Base-by-base conservation (phyloP, 2,797 vertebrate genomes). In the Stomatorhinus walkeri region DNA sequence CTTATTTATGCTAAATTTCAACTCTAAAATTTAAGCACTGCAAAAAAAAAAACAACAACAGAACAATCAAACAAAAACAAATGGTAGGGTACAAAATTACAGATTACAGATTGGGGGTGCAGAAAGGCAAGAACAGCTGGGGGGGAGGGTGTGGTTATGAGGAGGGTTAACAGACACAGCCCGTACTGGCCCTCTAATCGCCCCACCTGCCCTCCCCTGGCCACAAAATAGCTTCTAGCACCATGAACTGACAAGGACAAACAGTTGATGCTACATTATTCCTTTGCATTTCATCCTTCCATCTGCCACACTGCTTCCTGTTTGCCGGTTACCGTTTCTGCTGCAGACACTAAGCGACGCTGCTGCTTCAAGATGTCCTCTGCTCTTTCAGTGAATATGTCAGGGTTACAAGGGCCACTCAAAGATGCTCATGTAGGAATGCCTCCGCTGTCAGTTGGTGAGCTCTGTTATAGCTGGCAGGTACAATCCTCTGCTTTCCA, bases 191-290 rank as follows among this genome's bases (percentile, higher is more conserved):
- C 61, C 24, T 12, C 19, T 83, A 7, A 6, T 19, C 40, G 19
- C 7, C 19, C 19, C 79, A 9, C 40, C 32, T 43, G 43, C 79
- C n/a, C 79, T 22, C 12, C 79, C 52, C 52, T 1, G 14, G 52
- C 52, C 16, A 22, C 59, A 24, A 64, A 24, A 64, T 64, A 9
- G 59, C 8, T 24, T 64, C 59, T 10, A 12, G 9, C 61, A 24
- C 22, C 24, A 28, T 10, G 2, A 64, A 68, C 22, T 10, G 10
- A 3, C 10, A 12, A 12, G 10, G 61, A 68, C 24, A 28, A 28
- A 68, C 10, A 68, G 24, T 90, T 16, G 85, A 89, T 64, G 87
- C 52, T n/a, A 68, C 83, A 59, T 36, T 48, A 64, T 64, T 22
- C 61, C 24, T 88, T 87, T 46, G 28, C 54, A 24, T 59, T 43